Evolutionary conservation across 2,113 vertebrate species (phyloP).

Genomic region (Bombycilla garrulus): DNA sequence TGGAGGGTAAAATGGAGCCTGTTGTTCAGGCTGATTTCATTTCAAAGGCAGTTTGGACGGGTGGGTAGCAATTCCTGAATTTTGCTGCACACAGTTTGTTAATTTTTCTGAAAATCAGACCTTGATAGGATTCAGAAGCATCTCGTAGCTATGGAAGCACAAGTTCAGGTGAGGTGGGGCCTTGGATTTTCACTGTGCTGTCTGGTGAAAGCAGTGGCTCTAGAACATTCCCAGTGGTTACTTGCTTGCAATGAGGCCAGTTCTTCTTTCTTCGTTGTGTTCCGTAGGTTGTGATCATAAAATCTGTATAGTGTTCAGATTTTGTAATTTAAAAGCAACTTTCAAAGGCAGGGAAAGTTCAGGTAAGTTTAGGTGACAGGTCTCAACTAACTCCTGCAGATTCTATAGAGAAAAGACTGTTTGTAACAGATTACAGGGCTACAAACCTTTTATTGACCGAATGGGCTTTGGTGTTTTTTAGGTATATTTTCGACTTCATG

Average conservation of each 20-base stretch:
- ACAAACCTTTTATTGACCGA: neutral
- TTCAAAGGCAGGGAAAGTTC: neutral
- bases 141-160: accelerated
- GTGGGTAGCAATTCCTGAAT: neutral
- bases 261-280: neutral
- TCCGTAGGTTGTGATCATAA: neutral
- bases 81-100: neutral
- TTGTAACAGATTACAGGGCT: neutral
- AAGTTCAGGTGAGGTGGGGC: neutral
- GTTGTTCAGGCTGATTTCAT: neutral
- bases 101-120: neutral
- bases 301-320: neutral
- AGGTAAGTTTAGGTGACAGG: neutral
- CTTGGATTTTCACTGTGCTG: neutral
- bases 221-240: neutral
- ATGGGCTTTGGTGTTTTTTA: constrained; percentile 44
- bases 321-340: neutral
- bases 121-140: neutral
- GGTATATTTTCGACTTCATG: constrained; percentile 92
- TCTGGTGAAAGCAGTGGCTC: neutral
- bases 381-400: neutral
- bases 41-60: neutral
- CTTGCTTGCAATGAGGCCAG: neutral
- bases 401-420: neutral
- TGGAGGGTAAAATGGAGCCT: neutral